Evolutionary conservation across 2,888 invertebrate genomes (phyloP).

Genomic region (Melanchra persicariae): DNA sequence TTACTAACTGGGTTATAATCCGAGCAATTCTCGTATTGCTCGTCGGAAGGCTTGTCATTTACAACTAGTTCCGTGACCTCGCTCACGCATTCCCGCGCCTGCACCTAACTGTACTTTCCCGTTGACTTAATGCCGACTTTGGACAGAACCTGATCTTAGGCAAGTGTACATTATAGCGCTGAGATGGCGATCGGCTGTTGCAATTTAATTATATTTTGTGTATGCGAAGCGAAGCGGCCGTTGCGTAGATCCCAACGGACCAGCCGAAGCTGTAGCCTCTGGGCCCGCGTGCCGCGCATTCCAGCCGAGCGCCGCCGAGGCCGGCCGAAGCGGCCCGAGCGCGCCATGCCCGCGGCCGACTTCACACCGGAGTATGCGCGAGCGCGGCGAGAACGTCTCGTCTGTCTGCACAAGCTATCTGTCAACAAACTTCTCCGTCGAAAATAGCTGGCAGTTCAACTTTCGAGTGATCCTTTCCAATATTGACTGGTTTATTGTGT

Average conservation of each 20-base stretch:
- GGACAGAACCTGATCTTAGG: constrained; percentile 90
- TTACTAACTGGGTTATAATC: constrained; percentile 77
- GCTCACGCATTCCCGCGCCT: constrained; percentile 91
- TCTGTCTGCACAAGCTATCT: constrained; percentile 83
- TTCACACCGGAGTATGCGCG: constrained; percentile 90
- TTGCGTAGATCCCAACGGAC: constrained; percentile 82
- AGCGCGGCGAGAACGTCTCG: constrained; percentile 89
- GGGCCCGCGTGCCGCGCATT: constrained; percentile 87
- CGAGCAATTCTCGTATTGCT: constrained; percentile 83
- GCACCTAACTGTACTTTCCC: constrained; percentile 91
- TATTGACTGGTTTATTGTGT: constrained; percentile 85
- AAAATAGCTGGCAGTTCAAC: constrained; percentile 82
- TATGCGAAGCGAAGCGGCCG: constrained; percentile 82
- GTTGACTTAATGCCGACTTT: constrained; percentile 90
- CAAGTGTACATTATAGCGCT: constrained; percentile 87
- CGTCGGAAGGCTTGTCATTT: constrained; percentile 89
- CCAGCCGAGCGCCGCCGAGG: constrained; percentile 82
- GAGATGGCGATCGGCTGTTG: constrained; percentile 87
- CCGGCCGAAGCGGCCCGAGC: constrained; percentile 80
- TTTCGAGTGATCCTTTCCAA: constrained; percentile 82
- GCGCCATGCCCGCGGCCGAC: constrained; percentile 84
- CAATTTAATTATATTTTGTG: constrained; percentile 90
- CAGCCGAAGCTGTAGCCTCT: constrained; percentile 79
- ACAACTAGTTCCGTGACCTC: constrained; percentile 91
- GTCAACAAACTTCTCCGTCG: constrained; percentile 89